phyloP scores from a whole-genome alignment of 1,140 invertebrate species.

The Whitmania pigra region DNA sequence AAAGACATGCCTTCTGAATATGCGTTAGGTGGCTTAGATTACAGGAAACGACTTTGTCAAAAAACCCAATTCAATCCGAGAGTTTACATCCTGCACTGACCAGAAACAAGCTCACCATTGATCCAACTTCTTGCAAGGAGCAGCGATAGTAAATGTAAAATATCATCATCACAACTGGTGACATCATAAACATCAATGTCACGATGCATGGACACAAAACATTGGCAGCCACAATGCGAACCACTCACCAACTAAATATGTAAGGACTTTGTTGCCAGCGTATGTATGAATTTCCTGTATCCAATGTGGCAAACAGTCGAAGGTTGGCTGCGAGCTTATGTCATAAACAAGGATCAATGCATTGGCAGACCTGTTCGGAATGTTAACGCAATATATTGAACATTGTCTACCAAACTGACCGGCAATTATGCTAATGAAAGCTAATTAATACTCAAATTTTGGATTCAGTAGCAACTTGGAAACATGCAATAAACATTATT shows the following conservation, averaged over 20 bases:
- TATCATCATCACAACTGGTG: background rate
- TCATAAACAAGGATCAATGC: slow-evolving; percentile 93
- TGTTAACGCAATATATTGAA: background rate
- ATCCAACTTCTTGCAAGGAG: background rate
- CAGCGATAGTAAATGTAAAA: no score
- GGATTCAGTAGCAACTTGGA: background rate
- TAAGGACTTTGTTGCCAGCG: slow-evolving; percentile 81
- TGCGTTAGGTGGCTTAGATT: no score
- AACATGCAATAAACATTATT: background rate
- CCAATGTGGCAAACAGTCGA: slow-evolving; percentile 90
- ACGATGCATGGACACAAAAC: background rate
- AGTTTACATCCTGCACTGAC: no score
- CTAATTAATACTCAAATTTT: background rate
- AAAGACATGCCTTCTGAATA: no score
- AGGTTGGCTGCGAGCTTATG: slow-evolving; percentile 89
- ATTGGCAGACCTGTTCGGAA: slow-evolving; percentile 63
- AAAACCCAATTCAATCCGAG: no score
- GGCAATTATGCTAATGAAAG: background rate
- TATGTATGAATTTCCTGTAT: slow-evolving; percentile 89
- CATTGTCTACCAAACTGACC: background rate
- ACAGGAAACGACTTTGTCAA: no score
- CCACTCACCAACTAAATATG: slow-evolving; percentile 38
- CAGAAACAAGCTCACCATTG: background rate
- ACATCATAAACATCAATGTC: background rate
- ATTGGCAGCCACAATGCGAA: background rate